A percentile compares a stretch with the other conserved stretches of the same genome.
These are phyloP conservation scores for Equus quagga DNA, from an alignment of 2,113 vertebrate genomes.

Conservation along the genomic window DNA sequence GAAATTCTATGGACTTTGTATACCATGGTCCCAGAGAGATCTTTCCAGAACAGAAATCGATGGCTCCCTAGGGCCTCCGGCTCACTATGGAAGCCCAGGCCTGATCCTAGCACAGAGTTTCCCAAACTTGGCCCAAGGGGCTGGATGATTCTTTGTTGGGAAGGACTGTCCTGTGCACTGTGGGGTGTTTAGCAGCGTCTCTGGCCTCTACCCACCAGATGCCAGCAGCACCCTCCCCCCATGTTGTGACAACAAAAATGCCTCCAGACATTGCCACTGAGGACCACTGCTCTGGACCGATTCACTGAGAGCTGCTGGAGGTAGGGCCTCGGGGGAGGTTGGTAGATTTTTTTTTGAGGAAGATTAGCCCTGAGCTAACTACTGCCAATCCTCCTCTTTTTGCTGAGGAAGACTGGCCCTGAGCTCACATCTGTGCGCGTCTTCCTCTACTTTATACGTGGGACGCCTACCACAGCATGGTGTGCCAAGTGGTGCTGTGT, in stretches of 20 bases:
- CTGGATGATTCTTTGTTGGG: neutral
- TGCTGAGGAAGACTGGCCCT: too few species aligned
- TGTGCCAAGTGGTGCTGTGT: too few species aligned
- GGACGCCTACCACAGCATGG: too few species aligned
- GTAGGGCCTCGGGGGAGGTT: too few species aligned
- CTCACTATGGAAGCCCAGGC: neutral
- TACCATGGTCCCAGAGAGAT: neutral
- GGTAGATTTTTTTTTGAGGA: too few species aligned
- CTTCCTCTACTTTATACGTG: too few species aligned
- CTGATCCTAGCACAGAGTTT: neutral
- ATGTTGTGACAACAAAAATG: neutral
- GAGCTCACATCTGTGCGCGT: too few species aligned
- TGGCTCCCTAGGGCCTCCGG: neutral
- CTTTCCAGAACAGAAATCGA: neutral
- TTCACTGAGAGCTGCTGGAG: neutral
- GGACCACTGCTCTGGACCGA: neutral
- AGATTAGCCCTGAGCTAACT: too few species aligned
- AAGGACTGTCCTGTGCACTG: too few species aligned
- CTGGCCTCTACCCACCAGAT: neutral
- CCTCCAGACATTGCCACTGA: neutral
- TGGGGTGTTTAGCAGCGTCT: too few species aligned
- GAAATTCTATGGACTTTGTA: neutral
- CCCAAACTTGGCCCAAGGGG: neutral
- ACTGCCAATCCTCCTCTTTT: too few species aligned
- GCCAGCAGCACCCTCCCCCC: neutral